Base-by-base conservation (phyloP, 2,113 vertebrate genomes). In the Falcunculus frontatus region DNA sequence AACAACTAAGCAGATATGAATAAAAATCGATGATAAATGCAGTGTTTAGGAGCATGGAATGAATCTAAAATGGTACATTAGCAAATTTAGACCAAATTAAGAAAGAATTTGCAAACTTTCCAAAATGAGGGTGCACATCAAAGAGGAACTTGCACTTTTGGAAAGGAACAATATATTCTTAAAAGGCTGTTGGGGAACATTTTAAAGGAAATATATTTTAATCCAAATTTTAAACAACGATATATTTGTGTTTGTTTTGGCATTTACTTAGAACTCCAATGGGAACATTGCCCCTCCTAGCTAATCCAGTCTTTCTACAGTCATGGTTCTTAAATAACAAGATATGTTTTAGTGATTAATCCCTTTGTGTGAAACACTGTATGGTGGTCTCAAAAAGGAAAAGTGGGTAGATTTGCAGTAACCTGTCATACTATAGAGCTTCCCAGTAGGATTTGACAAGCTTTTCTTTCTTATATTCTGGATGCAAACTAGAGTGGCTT, bases 31-130 rank as follows among this genome's bases (percentile, higher is more conserved):
- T 60, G 74, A 96, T 94, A 97, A 97, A 94, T 95, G 67, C 80
- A 86, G 65, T 81, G 75, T 82, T 70, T 53, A 73, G 81, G 73
- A 95, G 65, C 89, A 84, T 50, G 47, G 72, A 94, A 89, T 78
- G 79, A 87, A 93, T 94, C 68, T 87, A 83, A 87, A 93, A 84
- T 77, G 42, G 67, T 42, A 47, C 67, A 81, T 80, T 80, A 87
- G 84, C 6, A 68, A 95, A 93, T 96, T 97, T 69, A 89, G 52
- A 92, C 30, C 30, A 74, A 90, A 85, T 96, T 91, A 97, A 94
- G 82, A 96, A 89, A 95, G 74, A 97, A 94, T 95, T 83, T 97
- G 41, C 86, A 97, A 94, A 91, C 93, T 97, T 87, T 73, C 62
- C 69, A 97, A 97, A 95, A 91, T 79, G 69, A 96, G 32, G 70